Evolutionary conservation across 2,888 invertebrate genomes (phyloP).

Genomic region (Cosmia pyralina): DNA sequence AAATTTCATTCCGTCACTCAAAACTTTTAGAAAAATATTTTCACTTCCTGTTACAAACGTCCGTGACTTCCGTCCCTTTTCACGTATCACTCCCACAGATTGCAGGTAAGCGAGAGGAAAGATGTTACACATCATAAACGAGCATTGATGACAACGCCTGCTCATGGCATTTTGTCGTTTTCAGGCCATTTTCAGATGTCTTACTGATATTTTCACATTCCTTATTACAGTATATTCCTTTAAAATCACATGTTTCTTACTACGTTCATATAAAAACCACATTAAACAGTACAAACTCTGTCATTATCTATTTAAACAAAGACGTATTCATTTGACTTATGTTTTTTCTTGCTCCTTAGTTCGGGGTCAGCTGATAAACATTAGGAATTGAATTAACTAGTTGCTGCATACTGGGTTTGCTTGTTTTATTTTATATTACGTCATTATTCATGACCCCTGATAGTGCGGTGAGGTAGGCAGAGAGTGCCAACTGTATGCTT

Average conservation of each 20-base stretch:
- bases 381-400: slow-evolving; percentile 60
- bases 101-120: too few relatives aligned
- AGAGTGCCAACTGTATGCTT: background rate
- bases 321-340: slow-evolving; percentile 45
- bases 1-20: too few relatives aligned
- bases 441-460: slow-evolving; percentile 36
- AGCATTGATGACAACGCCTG: too few relatives aligned
- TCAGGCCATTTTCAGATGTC: background rate
- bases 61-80: too few relatives aligned
- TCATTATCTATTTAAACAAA: slow-evolving; percentile 59
- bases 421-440: slow-evolving; percentile 31
- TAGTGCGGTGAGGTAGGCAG: slow-evolving; percentile 14
- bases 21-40: too few relatives aligned
- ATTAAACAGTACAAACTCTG: slow-evolving; percentile 16
- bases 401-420: slow-evolving; percentile 38
- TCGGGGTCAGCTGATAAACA: slow-evolving; percentile 62
- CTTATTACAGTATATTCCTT: background rate
- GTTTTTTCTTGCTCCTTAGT: slow-evolving; percentile 59
- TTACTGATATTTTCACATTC: background rate
- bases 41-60: too few relatives aligned
- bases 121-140: too few relatives aligned
- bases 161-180: background rate
- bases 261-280: slow-evolving; percentile 16
- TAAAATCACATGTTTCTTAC: slow-evolving; percentile 17
- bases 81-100: too few relatives aligned